phyloP scores from a whole-genome alignment of 2,888 invertebrate species.

The Epirrhoe alternata region DNA sequence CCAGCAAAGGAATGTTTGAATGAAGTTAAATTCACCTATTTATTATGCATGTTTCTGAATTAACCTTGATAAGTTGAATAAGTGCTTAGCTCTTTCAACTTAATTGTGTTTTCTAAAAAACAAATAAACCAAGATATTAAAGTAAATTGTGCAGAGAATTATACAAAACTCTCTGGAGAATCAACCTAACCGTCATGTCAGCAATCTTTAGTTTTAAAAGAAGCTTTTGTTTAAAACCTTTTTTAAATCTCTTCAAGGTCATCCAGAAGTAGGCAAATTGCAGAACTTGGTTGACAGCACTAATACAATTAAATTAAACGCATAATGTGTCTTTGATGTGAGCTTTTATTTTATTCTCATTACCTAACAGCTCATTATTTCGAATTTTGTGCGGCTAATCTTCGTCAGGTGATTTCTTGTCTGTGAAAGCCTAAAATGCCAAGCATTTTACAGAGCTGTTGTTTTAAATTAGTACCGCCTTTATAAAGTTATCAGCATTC shows the following conservation, averaged over 20 bases:
- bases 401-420: background rate
- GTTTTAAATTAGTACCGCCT: constrained; percentile 14
- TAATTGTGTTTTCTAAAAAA: background rate
- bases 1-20: background rate
- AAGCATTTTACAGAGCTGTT: constrained; percentile 2
- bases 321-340: too few relatives aligned
- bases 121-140: background rate
- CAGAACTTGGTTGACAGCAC: too few relatives aligned
- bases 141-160: background rate
- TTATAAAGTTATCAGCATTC: constrained; percentile 24
- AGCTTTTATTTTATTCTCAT: too few relatives aligned
- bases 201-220: too few relatives aligned
- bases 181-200: too few relatives aligned
- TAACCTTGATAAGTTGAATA: constrained; percentile 3
- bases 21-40: background rate
- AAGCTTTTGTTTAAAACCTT: too few relatives aligned
- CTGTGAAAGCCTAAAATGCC: background rate
- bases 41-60: constrained; percentile 1
- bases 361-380: too few relatives aligned
- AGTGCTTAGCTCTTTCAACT: background rate
- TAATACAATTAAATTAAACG: too few relatives aligned
- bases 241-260: too few relatives aligned
- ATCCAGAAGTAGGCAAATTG: too few relatives aligned
- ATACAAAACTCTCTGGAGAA: too few relatives aligned
- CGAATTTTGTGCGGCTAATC: background rate